These are phyloP conservation scores for Oxyruncus cristatus DNA, from an alignment of 2,113 vertebrate genomes.

Conservation along the genomic window DNA sequence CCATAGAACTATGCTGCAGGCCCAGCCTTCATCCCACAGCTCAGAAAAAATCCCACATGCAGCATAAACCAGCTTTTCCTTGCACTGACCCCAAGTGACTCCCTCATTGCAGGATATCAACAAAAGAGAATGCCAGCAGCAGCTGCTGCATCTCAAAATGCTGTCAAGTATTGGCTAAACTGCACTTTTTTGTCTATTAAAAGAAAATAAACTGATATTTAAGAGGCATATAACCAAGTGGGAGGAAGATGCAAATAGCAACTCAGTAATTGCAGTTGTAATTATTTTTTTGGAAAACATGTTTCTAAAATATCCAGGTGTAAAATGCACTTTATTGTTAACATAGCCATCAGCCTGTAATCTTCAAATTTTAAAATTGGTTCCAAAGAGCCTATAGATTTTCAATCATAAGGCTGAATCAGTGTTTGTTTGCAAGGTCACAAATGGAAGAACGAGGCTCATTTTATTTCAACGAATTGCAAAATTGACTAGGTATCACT, in stretches of 20 bases:
- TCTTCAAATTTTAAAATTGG: background rate
- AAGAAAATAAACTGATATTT: constrained; percentile 11
- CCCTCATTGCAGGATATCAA: background rate
- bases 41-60: constrained; percentile 24
- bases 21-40: constrained; percentile 24
- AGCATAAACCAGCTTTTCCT: constrained; percentile 24
- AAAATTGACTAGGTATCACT: background rate
- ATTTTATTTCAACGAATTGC: background rate
- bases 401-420: background rate
- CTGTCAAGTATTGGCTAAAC: background rate
- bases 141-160: constrained; percentile 36
- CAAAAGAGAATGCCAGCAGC: constrained; percentile 23
- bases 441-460: background rate
- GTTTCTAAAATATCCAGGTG: background rate
- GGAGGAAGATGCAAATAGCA: background rate
- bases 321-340: background rate
- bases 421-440: background rate
- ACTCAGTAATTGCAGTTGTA: background rate
- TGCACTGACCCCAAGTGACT: constrained; percentile 31
- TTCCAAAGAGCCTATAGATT: background rate
- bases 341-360: background rate
- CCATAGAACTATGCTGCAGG: background rate
- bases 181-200: background rate
- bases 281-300: background rate
- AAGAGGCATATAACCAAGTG: background rate